Percentiles rank a stretch among this genome's conserved stretches.
Evolutionary conservation across 2,113 vertebrate species (phyloP).

Genomic region (Salvator merianae): DNA sequence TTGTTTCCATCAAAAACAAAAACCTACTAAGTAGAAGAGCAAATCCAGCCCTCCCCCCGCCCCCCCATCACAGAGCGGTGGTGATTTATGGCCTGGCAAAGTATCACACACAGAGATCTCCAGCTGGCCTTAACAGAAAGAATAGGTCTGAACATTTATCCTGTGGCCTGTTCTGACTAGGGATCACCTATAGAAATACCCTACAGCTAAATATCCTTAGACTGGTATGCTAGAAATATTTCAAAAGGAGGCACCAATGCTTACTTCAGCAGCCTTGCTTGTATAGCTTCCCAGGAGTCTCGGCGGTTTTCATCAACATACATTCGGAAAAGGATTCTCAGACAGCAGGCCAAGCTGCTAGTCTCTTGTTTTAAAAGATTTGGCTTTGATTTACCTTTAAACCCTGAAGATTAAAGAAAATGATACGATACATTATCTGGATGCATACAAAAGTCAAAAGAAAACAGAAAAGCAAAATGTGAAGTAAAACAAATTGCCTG

Average conservation of each 20-base stretch:
- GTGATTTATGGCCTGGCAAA: not conserved
- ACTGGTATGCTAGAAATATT: not conserved
- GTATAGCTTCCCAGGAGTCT: constrained; percentile 87
- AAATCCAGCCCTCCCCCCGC: not conserved
- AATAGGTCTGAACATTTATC: not conserved
- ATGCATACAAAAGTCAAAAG: not conserved
- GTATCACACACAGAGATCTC: not conserved
- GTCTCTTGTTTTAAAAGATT: constrained; percentile 98
- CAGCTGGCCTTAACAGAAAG: not conserved
- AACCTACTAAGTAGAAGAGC: not conserved
- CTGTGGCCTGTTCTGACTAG: not conserved
- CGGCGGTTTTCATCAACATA: constrained; percentile 85
- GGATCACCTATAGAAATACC: not conserved
- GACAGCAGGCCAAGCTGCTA: constrained; percentile 94
- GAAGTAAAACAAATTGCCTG: not conserved
- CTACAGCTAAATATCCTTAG: not conserved
- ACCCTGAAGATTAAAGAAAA: constrained; percentile 77
- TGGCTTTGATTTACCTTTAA: constrained; percentile 99
- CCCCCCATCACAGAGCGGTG: not conserved
- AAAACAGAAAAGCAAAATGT: not conserved
- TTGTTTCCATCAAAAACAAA: not conserved
- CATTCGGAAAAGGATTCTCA: constrained; percentile 95
- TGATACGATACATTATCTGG: not conserved
- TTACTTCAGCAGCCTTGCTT: constrained; percentile 90
- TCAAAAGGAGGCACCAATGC: constrained; percentile 40